These are phyloP conservation scores for Baryphthengus martii DNA, from an alignment of 2,113 vertebrate genomes.

Conservation along the genomic window DNA sequence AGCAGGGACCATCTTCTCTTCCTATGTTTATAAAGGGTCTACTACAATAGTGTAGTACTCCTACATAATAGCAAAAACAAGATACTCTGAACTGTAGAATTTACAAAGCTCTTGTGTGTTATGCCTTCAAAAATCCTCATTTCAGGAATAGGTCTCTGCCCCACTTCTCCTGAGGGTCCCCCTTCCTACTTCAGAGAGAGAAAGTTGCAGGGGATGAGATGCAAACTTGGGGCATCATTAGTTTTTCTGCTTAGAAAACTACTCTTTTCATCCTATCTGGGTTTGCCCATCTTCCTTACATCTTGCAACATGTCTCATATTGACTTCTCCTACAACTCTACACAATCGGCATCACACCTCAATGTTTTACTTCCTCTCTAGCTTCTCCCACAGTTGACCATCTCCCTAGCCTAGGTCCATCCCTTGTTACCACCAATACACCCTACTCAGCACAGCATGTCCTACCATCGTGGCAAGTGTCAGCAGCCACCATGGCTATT, in stretches of 20 bases:
- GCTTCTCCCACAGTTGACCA: background rate
- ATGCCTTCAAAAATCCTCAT: background rate
- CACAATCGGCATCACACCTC: background rate
- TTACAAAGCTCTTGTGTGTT: background rate
- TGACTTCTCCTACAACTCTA: background rate
- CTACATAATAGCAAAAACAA: background rate
- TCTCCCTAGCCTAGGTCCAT: background rate
- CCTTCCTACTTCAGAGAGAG: background rate
- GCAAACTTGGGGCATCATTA: background rate
- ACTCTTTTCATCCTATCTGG: background rate
- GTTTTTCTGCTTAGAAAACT: background rate
- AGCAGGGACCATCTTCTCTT: background rate
- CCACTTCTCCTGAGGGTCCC: background rate
- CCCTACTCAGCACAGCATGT: fast-evolving
- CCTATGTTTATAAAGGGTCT: background rate
- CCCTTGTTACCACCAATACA: background rate
- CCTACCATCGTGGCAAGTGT: background rate
- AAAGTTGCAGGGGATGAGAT: background rate
- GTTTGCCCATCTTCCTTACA: background rate
- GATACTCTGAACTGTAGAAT: background rate
- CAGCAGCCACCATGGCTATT: background rate
- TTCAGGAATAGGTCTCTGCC: background rate
- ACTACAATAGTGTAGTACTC: background rate
- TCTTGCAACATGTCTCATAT: background rate
- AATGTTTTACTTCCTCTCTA: background rate